These are phyloP conservation scores for Staurois parvus DNA, from an alignment of 2,797 vertebrate genomes.

Conservation along the genomic window DNA sequence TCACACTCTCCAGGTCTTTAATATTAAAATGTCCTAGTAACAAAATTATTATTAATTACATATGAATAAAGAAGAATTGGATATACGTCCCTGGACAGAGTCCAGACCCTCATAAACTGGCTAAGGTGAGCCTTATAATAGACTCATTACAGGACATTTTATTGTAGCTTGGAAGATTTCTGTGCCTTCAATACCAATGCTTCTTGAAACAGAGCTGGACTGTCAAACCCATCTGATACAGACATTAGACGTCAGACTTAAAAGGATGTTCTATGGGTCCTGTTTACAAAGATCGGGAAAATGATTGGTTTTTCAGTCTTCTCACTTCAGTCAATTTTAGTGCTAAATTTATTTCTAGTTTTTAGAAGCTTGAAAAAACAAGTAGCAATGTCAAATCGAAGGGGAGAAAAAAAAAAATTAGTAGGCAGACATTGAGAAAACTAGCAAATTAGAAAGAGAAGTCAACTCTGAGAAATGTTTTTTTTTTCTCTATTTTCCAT, in stretches of 20 bases:
- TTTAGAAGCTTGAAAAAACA: not conserved
- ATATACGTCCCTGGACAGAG: slow-evolving; percentile 62
- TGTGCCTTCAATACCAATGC: not conserved
- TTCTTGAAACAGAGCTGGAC: not conserved
- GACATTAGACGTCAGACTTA: not conserved
- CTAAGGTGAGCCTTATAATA: slow-evolving; percentile 36
- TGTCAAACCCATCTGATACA: not conserved
- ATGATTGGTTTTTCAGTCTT: not conserved
- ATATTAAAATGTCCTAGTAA: slow-evolving; percentile 51
- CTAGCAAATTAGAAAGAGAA: not conserved
- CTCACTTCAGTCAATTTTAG: not conserved
- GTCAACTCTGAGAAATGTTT: not conserved
- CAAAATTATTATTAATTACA: slow-evolving; percentile 64
- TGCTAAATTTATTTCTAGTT: not conserved
- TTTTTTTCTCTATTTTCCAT: not conserved
- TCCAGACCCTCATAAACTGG: slow-evolving; percentile 44
- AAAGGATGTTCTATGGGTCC: not conserved
- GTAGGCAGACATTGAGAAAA: not conserved
- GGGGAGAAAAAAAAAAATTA: no score
- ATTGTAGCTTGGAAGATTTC: not conserved
- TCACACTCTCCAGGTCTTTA: slow-evolving; percentile 27
- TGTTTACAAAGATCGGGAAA: not conserved
- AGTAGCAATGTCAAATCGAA: not conserved
- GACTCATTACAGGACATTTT: slow-evolving; percentile 38
- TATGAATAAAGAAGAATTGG: slow-evolving; percentile 41